Percentiles rank a stretch among this genome's conserved stretches.
Evolutionary conservation across 2,888 invertebrate genomes (phyloP).

Genomic region (Tetragnatha montana): DNA sequence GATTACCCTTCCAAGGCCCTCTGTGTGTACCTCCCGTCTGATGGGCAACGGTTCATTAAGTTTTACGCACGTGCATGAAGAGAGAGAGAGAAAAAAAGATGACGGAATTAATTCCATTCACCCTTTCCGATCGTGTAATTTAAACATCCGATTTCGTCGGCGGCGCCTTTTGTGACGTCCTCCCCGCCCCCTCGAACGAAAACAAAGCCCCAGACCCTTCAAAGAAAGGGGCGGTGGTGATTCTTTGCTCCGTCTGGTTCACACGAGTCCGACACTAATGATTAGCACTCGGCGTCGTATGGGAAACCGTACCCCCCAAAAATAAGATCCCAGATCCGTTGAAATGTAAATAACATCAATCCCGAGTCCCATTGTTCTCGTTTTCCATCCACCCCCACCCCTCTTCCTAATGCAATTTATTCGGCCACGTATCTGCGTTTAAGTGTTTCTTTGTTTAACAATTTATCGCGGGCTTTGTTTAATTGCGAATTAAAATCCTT

Average conservation of each 20-base stretch:
- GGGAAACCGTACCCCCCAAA: conserved; percentile 28
- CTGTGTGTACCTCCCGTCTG: not conserved
- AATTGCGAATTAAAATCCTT: conserved; percentile 70
- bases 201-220: not conserved
- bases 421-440: conserved; percentile 54
- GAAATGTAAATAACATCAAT: conserved; percentile 61
- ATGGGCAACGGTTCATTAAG: not conserved
- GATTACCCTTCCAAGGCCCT: not conserved
- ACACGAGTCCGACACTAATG: conserved; percentile 23
- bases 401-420: conserved; percentile 66
- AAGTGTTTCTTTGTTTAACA: conserved; percentile 71
- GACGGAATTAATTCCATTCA: not conserved
- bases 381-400: not conserved
- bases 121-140: conserved; percentile 2
- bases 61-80: not conserved
- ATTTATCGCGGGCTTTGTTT: conserved; percentile 69
- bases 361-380: conserved; percentile 42
- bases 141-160: not conserved
- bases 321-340: conserved; percentile 41
- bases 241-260: conserved; percentile 19
- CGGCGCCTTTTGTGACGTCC: conserved; percentile 36
- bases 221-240: not conserved
- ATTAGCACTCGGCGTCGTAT: conserved; percentile 29
- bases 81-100: not conserved
- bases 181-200: not conserved